These are phyloP conservation scores for Ernsta delagoae DNA, from an alignment of 2,888 invertebrate species.

Conservation along the genomic window DNA sequence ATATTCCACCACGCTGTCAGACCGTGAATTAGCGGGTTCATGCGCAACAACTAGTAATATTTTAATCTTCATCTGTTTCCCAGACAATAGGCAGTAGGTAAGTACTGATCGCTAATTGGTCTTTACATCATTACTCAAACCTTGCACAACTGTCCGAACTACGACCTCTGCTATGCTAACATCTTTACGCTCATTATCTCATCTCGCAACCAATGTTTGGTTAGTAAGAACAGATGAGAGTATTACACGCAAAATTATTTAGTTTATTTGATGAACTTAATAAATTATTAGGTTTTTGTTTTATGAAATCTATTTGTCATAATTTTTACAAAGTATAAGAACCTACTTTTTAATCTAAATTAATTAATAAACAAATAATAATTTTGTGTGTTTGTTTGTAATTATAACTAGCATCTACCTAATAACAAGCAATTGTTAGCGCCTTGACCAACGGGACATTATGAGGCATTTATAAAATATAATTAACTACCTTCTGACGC, in stretches of 20 bases:
- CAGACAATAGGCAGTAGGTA: conserved; percentile 25
- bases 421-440: neutral
- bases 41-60: too few species aligned
- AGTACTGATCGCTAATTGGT: conserved; percentile 21
- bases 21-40: too few species aligned
- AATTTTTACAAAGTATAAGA: too few species aligned
- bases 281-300: too few species aligned
- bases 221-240: too few species aligned
- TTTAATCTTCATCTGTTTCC: neutral
- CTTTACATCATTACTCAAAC: conserved; percentile 29
- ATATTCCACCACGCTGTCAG: too few species aligned
- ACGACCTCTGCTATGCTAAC: conserved; percentile 22
- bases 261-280: too few species aligned
- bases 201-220: conserved; percentile 3
- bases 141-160: conserved; percentile 34
- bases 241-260: too few species aligned
- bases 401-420: neutral
- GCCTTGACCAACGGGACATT: neutral
- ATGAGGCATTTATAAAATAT: neutral
- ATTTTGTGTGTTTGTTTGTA: neutral
- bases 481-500: neutral
- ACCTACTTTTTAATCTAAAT: too few species aligned
- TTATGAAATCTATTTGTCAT: too few species aligned
- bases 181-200: conserved; percentile 18
- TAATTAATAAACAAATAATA: neutral